phyloP scores from a whole-genome alignment of 2,113 vertebrate genomes.

The Ctenodactylus gundi region DNA sequence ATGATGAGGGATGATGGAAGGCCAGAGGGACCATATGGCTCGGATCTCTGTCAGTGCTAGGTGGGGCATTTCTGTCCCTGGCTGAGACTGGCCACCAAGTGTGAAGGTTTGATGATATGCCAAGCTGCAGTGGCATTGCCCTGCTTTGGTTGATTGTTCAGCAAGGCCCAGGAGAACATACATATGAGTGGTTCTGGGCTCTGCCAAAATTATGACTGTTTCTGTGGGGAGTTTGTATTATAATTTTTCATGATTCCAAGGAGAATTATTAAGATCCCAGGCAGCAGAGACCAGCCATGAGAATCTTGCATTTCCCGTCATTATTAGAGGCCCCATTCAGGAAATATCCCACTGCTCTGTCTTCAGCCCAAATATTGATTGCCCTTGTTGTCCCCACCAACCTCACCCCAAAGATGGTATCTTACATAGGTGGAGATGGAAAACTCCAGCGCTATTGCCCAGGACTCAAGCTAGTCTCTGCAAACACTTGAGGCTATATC shows the following conservation, averaged over 20 bases:
- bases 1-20: not conserved
- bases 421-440: not conserved
- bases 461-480: not conserved
- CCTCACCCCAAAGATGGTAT: not conserved
- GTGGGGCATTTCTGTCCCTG: not conserved
- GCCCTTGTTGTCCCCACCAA: not conserved
- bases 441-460: not conserved
- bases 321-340: not conserved
- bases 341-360: fast-evolving
- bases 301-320: not conserved
- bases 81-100: not conserved
- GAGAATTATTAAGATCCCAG: not conserved
- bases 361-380: not conserved
- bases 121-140: not conserved
- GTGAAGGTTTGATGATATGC: too few species aligned
- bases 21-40: not conserved
- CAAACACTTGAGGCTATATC: not conserved
- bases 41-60: not conserved
- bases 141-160: not conserved
- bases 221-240: not conserved
- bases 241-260: not conserved
- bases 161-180: not conserved
- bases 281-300: not conserved
- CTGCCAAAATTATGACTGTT: not conserved
- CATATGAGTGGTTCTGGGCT: not conserved